Evolutionary conservation across 2,113 vertebrate species (phyloP), one percentile per base, ranked within the genome.

Genomic region (Sapajus apella): DNA sequence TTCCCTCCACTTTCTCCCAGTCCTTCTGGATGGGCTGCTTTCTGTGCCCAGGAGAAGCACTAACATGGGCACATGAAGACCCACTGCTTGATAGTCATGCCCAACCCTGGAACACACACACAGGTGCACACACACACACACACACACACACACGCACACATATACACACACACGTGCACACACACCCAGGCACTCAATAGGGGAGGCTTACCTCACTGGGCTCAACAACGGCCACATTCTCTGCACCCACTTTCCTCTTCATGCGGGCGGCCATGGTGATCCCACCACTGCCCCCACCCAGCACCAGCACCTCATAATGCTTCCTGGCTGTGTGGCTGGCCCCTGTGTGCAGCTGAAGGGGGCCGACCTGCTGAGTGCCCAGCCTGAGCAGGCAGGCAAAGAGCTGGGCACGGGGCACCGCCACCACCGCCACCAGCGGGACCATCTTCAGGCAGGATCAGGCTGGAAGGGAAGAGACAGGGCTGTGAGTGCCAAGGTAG

Each of bases 251-350:
- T 95, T 98, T 99, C 97, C 99, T 99, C 98, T 99, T 99, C 99
- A 99, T 99, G 2, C 99, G 99, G 27, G 99, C 98, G 0, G 99
- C 98, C 99, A 99, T 99, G n/a, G 99, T 0, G n/a, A 99, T 99
- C 3, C 99, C 99, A 0, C 99, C 99, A 5, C 98, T 98, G 4
- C 99, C 99, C 96, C 99, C 99, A 11, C 99, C 99, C 0, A 99
- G 98, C 76, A 99, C 99, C 0, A 99, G 98, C 6, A 99, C 99
- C 96, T 99, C 99, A 88, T 99, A 99, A 96, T 99, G 98, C 96
- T 99, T 98, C 96, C 98, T 99, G 80, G 99, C 98, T 56, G 98
- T 97, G 37, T 94, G 97, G 45, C 85, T 94, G 91, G 98, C 97
- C 35, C 98, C 97, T 0, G 98, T 97, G 45, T 99, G 99, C 0